Evolutionary conservation across 2,797 vertebrate genomes (phyloP), one percentile per base, ranked within the genome.

Genomic region (Smutsia temminckii): DNA sequence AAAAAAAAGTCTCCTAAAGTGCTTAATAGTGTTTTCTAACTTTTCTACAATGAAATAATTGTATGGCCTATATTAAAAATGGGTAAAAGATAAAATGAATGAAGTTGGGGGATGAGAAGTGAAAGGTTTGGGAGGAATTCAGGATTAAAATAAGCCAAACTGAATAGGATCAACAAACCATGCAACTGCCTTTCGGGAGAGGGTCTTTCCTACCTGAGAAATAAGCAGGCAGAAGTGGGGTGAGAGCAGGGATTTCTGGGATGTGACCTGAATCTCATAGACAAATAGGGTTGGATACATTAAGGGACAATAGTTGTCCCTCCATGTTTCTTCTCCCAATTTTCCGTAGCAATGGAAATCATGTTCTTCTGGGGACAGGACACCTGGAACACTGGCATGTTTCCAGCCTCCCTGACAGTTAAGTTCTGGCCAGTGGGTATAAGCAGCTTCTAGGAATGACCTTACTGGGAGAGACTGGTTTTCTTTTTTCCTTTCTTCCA

Each of bases 21-120:
- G 27, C 61, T 91, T 78, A 94, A 53, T 57, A 81, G 3, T 96
- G 74, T 53, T 88, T 96, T 96, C 32, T 89, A 94, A 79, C 20
- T 85, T 83, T 91, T 94, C 85, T 85, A 74, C 21, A 69, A 69
- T 20, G 37, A 80, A 84, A 53, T 34, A 49, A 85, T 92, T 72
- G 2, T 49, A 29, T 55, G 55, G 13, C 25, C 25, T 85, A n/a
- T 89, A 37, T 89, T 92, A 37, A 42, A 88, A 66, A 27, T 34
- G 17, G 34, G 64, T 20, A 83, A 16, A 63, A 74, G 63, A 37
- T 66, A 69, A 74, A 86, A 55, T 16, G 27, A 68, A 83, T 86
- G 57, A 83, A 84, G 27, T 25, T 59, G 16, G 27, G 8, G 11
- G 37, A 23, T 53, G 34, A 77, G 42, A 34, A 68, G 2, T 68